phyloP scores from a whole-genome alignment of 2,888 invertebrate species.

The Pachliopta kotzebuea region DNA sequence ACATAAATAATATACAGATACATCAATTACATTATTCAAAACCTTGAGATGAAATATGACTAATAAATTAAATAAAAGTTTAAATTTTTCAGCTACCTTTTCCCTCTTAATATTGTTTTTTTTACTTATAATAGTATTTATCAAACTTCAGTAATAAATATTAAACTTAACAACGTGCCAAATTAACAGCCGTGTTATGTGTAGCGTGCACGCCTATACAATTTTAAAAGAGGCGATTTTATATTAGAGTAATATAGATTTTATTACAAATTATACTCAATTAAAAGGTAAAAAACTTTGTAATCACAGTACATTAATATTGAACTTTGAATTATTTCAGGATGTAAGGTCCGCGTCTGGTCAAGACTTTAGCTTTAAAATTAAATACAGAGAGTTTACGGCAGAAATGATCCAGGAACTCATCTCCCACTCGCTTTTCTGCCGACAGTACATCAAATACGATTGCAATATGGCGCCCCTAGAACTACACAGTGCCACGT shows the following conservation, averaged over 20 bases:
- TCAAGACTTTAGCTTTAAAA: slow-evolving; percentile 90
- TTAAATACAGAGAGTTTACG: slow-evolving; percentile 93
- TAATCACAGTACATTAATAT: no score
- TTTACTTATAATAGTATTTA: background rate
- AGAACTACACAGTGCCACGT: slow-evolving; percentile 92
- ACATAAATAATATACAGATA: no score
- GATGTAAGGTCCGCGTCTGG: slow-evolving; percentile 90
- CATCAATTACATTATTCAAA: background rate
- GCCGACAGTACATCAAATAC: slow-evolving; percentile 93
- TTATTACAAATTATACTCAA: no score
- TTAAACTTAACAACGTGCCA: background rate
- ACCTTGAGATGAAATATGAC: background rate
- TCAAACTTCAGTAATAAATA: background rate
- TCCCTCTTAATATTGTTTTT: background rate
- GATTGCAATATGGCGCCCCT: slow-evolving; percentile 94
- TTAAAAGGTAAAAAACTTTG: no score
- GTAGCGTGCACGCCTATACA: no score
- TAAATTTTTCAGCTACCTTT: background rate
- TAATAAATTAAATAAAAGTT: background rate
- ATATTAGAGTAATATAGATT: no score
- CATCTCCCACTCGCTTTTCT: slow-evolving; percentile 93
- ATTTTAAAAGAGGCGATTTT: no score
- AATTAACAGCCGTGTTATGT: no score
- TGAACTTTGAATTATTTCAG: slow-evolving; percentile 58
- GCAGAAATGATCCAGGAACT: slow-evolving; percentile 95